Evolutionary conservation across 1,140 invertebrate genomes (phyloP).

Genomic region (Pristionchus pacificus): DNA sequence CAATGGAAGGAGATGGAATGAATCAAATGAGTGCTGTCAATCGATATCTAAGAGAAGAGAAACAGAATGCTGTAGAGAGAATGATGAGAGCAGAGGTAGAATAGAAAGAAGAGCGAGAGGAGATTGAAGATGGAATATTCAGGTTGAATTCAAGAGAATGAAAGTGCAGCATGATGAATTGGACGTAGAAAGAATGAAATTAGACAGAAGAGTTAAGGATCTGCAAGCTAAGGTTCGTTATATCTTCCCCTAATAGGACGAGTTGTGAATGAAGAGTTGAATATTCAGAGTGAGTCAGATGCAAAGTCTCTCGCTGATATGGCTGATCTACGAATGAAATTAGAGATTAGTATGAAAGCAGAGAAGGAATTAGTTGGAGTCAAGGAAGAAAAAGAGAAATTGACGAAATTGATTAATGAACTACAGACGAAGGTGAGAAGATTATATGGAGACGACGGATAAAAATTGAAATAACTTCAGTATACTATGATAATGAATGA

Average conservation of each 20-base stretch:
- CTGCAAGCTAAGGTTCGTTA: not conserved
- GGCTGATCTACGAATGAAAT: not conserved
- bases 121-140: no score
- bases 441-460: no score
- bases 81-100: not conserved
- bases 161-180: not conserved
- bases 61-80: not conserved
- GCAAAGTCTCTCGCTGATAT: not conserved
- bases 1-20: not conserved
- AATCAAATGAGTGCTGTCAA: not conserved
- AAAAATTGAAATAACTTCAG: no score
- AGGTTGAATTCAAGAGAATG: no score
- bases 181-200: not conserved
- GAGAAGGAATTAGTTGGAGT: not conserved
- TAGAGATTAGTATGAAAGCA: not conserved
- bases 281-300: not conserved
- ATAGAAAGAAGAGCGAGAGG: no score
- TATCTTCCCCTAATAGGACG: not conserved
- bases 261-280: not conserved
- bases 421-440: no score
- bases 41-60: not conserved
- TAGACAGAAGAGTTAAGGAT: not conserved
- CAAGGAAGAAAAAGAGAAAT: not conserved
- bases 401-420: no score
- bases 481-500: no score